Conservation (phyloP, 2,888 invertebrate species). For the Peribatodes rhomboidaria region DNA sequence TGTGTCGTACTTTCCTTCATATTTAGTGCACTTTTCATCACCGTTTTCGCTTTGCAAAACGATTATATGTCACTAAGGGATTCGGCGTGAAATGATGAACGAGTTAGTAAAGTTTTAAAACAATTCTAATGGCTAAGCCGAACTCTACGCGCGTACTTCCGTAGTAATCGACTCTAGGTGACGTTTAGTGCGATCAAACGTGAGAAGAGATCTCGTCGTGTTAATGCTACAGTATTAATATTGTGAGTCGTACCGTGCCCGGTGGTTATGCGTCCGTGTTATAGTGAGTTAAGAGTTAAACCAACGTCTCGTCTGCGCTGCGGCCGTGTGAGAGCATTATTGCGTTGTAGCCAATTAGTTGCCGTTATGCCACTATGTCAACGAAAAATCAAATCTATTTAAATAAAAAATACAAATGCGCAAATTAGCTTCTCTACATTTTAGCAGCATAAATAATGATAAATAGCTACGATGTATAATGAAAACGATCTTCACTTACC, state of each 20-base stretch:
- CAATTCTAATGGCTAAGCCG: background rate
- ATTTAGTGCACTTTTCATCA: background rate
- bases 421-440: slow-evolving; percentile 47
- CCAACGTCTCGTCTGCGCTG: slow-evolving; percentile 53
- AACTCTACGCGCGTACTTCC: background rate
- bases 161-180: background rate
- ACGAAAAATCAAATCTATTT: slow-evolving; percentile 53
- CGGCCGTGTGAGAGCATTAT: slow-evolving; percentile 63
- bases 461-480: slow-evolving; percentile 40
- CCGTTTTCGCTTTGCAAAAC: background rate
- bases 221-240: slow-evolving; percentile 12
- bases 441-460: slow-evolving; percentile 41
- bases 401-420: slow-evolving; percentile 57
- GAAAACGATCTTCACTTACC: slow-evolving; percentile 43
- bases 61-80: too few relatives aligned
- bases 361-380: slow-evolving; percentile 83
- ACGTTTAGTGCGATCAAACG: background rate
- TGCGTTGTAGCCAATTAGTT: slow-evolving; percentile 62
- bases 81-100: too few relatives aligned
- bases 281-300: slow-evolving; percentile 15
- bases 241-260: slow-evolving; percentile 11
- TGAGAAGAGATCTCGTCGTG: slow-evolving; percentile 7
- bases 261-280: background rate
- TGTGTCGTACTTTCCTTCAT: background rate
- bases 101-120: too few relatives aligned